Evolutionary conservation across 2,888 invertebrate genomes (phyloP), one percentile per base, ranked within the genome.

Genomic region (Lasioglossum zephyrum): DNA sequence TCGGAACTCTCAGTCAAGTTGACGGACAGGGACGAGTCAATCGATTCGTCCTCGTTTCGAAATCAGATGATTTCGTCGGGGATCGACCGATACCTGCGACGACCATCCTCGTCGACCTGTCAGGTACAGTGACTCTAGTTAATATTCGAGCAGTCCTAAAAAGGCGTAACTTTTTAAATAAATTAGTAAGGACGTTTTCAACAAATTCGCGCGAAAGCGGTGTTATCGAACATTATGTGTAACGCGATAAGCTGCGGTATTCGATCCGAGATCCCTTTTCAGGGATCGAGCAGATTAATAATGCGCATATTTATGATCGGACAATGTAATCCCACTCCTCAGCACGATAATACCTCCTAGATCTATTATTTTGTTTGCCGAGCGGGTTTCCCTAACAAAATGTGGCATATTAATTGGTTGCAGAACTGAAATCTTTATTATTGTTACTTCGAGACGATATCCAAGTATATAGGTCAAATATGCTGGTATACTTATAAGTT

Each of bases 41-140:
- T 74, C 78, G 82, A 87, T 82, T 89, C 79, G 81, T 79, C 69
- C 82, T 75, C 57, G 79, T 83, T 83, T 60, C 79, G 81, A 77
- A 70, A 82, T 82, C 86, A 79, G 66, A 75, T 60, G 82, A 89
- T 86, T 81, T 75, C 79, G 79, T 26, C 31, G 39, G 26, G 73
- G 74, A 84, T 89, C 81, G 87, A 88, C 77, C 84, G 84, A 26
- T 53, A 70, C 74, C 85, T 81, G 72, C 16, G 75, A 73, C 74
- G 26, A 41, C 53, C 53, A 41, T 44, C 44, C 36, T 31, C 73
- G 31, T 53, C 76, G 4, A 16, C 6, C 47, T 79, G 47, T 9
- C 75, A n/a, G 53, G 53, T 53, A 8, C 53, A 22, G 49, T 6
- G 49, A 49, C 18, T 6, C 49, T 18, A 0, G 18, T 49, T 18